These are phyloP conservation scores for Megathymus violae DNA, from an alignment of 1,140 invertebrate genomes.

Conservation along the genomic window DNA sequence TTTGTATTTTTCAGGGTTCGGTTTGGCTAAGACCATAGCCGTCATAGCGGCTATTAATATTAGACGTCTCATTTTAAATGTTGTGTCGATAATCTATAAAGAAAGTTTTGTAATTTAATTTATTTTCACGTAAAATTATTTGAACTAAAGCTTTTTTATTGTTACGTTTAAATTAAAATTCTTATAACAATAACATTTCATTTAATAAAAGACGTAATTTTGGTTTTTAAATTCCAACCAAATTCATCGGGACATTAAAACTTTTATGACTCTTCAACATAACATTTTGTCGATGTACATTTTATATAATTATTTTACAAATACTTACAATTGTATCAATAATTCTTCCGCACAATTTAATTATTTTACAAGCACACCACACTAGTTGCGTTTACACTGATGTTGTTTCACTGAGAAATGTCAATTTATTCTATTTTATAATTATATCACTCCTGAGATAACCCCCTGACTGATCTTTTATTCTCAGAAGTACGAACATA, in stretches of 20 bases:
- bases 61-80: conserved; percentile 59
- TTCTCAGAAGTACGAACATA: conserved; percentile 65
- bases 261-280: too few species aligned
- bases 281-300: too few species aligned
- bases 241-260: too few species aligned
- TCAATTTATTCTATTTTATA: conserved; percentile 73
- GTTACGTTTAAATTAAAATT: too few species aligned
- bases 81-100: conserved; percentile 43
- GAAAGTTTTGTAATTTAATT: conserved; percentile 25
- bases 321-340: conserved; percentile 5
- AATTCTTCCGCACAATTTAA: neutral
- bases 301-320: neutral
- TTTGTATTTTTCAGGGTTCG: conserved; percentile 73
- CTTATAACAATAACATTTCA: too few species aligned
- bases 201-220: too few species aligned
- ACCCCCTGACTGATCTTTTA: conserved; percentile 64
- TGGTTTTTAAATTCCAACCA: too few species aligned
- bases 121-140: conserved; percentile 3
- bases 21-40: conserved; percentile 62
- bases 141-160: neutral
- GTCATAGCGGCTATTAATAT: conserved; percentile 53
- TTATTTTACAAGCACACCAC: conserved; percentile 17
- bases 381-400: conserved; percentile 51
- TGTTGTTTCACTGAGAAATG: conserved; percentile 50
- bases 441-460: conserved; percentile 68